phyloP scores from a whole-genome alignment of 1,140 invertebrate species.

The Maconellicoccus hirsutus region DNA sequence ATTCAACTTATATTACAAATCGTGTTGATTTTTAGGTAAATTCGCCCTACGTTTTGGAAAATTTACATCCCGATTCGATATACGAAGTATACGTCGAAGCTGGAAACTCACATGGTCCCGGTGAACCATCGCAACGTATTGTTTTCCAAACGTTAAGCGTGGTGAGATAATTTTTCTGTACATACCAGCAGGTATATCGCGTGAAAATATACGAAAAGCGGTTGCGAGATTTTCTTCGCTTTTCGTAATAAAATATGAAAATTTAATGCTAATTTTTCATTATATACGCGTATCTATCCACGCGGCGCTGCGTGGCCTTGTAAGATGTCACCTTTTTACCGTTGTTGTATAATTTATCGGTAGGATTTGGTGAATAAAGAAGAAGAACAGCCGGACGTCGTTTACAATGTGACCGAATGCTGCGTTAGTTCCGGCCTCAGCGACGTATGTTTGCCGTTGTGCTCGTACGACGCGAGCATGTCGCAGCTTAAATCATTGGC shows the following conservation, averaged over 20 bases:
- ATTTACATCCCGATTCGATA: conserved; percentile 53
- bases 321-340: no score
- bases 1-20: no score
- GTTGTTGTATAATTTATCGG: no score
- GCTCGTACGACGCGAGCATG: conserved; percentile 67
- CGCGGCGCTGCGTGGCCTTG: no score
- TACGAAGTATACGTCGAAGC: conserved; percentile 73
- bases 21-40: conserved; percentile 37
- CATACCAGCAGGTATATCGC: no score
- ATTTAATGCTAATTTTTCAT: no score
- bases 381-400: conserved; percentile 37
- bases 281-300: no score
- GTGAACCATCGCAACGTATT: conserved; percentile 56
- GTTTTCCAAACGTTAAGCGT: conserved; percentile 58
- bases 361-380: conserved; percentile 36
- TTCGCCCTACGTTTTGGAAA: conserved; percentile 60
- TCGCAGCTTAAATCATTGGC: conserved; percentile 55
- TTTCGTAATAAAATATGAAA: no score
- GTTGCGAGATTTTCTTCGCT: no score
- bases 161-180: conserved; percentile 34
- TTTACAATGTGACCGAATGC: conserved; percentile 66
- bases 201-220: no score
- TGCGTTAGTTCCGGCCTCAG: conserved; percentile 56
- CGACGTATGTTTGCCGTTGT: conserved; percentile 62
- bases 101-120: conserved; percentile 64